Conservation (phyloP, 2,797 vertebrate species). For the Calcarius lapponicus region DNA sequence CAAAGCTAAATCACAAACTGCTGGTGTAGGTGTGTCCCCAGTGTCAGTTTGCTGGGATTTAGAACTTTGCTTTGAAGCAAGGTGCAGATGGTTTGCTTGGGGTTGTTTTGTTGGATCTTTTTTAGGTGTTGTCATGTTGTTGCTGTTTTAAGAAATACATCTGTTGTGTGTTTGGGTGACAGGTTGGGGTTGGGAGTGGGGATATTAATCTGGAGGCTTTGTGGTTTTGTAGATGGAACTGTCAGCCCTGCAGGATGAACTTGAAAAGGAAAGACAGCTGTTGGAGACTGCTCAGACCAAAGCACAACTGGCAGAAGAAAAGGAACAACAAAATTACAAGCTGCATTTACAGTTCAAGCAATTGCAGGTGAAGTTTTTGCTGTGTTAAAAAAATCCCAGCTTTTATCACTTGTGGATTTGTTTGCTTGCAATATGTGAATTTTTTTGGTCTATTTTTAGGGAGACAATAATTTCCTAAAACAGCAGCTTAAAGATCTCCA, state of each 20-base stretch:
- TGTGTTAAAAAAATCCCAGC: not conserved
- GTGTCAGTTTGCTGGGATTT: not conserved
- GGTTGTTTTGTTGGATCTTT: not conserved
- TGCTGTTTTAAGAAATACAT: not conserved
- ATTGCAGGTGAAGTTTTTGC: conserved; percentile 76
- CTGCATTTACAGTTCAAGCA: conserved; percentile 75
- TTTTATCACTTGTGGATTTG: not conserved
- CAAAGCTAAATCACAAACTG: rapidly evolving
- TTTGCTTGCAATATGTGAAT: not conserved
- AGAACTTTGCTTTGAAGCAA: not conserved
- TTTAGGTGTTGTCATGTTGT: not conserved
- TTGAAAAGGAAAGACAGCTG: conserved; percentile 80
- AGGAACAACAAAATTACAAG: conserved; percentile 74
- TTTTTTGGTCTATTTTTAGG: conserved; percentile 62
- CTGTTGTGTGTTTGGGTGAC: not conserved
- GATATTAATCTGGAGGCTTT: not conserved
- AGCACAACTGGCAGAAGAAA: conserved; percentile 76
- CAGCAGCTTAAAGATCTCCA: conserved; percentile 78
- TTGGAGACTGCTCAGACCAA: conserved; percentile 76
- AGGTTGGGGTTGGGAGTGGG: not conserved
- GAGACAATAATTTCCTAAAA: conserved; percentile 78
- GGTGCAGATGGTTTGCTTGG: not conserved
- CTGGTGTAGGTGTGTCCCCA: not conserved
- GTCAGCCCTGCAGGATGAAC: conserved; percentile 78
- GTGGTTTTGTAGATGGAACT: conserved; percentile 76